phyloP scores from a whole-genome alignment of 2,797 vertebrate genomes.

The Hypotaenidia philippensis region DNA sequence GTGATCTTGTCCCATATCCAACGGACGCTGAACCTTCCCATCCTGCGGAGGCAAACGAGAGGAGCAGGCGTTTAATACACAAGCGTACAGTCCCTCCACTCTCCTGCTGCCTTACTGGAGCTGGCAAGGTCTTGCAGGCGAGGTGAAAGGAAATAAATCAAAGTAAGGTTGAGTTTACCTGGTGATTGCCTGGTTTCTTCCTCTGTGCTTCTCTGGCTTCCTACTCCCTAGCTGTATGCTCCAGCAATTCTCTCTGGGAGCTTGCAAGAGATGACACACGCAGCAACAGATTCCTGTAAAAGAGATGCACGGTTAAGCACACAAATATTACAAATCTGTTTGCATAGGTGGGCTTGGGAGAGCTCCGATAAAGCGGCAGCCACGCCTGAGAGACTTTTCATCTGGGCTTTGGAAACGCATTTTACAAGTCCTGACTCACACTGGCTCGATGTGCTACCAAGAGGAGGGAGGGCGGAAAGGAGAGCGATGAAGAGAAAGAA shows the following conservation, averaged over 20 bases:
- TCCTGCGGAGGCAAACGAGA: slow-evolving; percentile 80
- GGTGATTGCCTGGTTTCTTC: slow-evolving; percentile 64
- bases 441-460: slow-evolving; percentile 61
- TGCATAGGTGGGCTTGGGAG: slow-evolving; percentile 70
- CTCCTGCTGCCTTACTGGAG: slow-evolving; percentile 21
- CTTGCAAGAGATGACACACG: slow-evolving; percentile 72
- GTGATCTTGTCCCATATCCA: slow-evolving; percentile 80
- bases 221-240: slow-evolving; percentile 56
- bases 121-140: slow-evolving; percentile 11
- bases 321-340: slow-evolving; percentile 79
- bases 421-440: slow-evolving; percentile 72
- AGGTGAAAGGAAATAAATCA: slow-evolving; percentile 52
- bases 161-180: slow-evolving; percentile 78
- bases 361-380: slow-evolving; percentile 64
- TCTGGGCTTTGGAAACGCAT: slow-evolving; percentile 69
- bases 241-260: slow-evolving; percentile 65
- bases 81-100: background rate
- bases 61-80: slow-evolving; percentile 64
- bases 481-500: background rate
- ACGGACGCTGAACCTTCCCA: slow-evolving; percentile 66
- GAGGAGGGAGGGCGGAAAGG: slow-evolving; percentile 29
- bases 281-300: slow-evolving; percentile 80
- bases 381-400: slow-evolving; percentile 76
- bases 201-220: slow-evolving; percentile 67
- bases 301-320: slow-evolving; percentile 84